These are phyloP conservation scores for Hylomyscus alleni DNA, from an alignment of 2,797 vertebrate genomes.

Conservation along the genomic window DNA sequence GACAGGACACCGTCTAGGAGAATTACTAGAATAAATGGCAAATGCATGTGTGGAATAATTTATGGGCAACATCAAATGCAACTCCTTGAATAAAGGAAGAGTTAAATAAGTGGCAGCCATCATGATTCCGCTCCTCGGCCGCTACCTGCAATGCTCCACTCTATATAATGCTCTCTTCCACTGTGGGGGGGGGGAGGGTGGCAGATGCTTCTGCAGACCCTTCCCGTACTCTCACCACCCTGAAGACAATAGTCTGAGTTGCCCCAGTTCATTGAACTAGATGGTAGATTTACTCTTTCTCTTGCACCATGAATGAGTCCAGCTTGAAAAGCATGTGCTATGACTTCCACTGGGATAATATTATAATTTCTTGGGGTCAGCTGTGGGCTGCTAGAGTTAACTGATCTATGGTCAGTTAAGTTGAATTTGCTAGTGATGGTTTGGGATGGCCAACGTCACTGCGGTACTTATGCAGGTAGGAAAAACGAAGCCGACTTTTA, in stretches of 20 bases:
- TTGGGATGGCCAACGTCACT: slow-evolving; percentile 21
- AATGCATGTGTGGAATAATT: not conserved
- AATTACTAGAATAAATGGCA: slow-evolving; percentile 40
- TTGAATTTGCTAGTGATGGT: slow-evolving; percentile 31
- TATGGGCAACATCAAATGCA: not conserved
- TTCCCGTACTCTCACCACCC: not conserved
- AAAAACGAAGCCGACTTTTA: slow-evolving; percentile 18
- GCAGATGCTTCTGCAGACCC: not conserved
- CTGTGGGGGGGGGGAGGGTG: not conserved
- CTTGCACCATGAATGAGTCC: not conserved
- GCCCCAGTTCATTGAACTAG: not conserved
- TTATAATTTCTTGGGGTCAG: slow-evolving; percentile 20
- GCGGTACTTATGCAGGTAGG: slow-evolving; percentile 2
- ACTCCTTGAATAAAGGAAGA: slow-evolving; percentile 1
- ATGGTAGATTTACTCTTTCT: not conserved
- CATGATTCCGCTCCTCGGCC: not conserved
- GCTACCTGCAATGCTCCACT: not conserved
- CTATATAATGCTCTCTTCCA: too few relatives aligned
- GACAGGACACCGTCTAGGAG: not conserved
- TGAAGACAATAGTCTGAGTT: slow-evolving; percentile 43
- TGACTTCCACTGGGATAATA: not conserved
- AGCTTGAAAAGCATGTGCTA: not conserved
- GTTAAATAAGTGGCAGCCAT: not conserved
- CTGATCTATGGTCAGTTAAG: not conserved
- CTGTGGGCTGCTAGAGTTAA: not conserved